Conservation (phyloP, 2,113 vertebrate species). For the Rhabdornis inornatus region DNA sequence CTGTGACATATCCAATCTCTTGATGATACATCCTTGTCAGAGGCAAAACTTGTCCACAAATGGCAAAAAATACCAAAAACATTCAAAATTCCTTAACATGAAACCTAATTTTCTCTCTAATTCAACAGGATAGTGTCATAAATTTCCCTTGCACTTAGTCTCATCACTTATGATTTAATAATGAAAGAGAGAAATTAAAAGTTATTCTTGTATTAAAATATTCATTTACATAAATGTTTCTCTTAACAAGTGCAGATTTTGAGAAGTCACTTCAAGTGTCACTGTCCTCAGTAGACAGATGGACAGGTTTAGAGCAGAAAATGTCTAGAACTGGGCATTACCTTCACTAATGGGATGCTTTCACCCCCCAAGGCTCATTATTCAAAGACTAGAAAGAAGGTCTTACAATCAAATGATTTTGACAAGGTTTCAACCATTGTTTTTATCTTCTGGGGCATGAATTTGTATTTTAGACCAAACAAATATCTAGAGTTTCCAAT, state of each 20-base stretch:
- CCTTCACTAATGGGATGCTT: background rate
- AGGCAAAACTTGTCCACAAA: background rate
- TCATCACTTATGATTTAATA: background rate
- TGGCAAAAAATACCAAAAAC: background rate
- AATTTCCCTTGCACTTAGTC: background rate
- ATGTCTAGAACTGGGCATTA: background rate
- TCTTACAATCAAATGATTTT: slow-evolving; percentile 55
- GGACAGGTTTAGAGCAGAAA: background rate
- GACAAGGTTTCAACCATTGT: slow-evolving; percentile 43
- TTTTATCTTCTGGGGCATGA: slow-evolving; percentile 40
- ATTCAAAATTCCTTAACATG: background rate
- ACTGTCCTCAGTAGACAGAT: background rate
- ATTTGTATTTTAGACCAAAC: slow-evolving; percentile 57
- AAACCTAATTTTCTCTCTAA: background rate
- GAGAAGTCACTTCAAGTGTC: slow-evolving; percentile 18
- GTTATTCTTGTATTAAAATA: background rate
- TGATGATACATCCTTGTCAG: background rate
- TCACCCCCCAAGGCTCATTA: slow-evolving; percentile 47
- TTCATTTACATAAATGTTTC: background rate
- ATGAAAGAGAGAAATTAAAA: background rate
- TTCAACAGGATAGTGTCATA: background rate
- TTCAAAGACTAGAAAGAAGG: slow-evolving; percentile 48
- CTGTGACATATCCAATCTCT: background rate
- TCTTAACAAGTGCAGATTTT: slow-evolving; percentile 47
- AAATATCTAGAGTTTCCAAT: background rate